Conservation (phyloP, 2,888 invertebrate genomes). For the Aproaerema taeniolella region DNA sequence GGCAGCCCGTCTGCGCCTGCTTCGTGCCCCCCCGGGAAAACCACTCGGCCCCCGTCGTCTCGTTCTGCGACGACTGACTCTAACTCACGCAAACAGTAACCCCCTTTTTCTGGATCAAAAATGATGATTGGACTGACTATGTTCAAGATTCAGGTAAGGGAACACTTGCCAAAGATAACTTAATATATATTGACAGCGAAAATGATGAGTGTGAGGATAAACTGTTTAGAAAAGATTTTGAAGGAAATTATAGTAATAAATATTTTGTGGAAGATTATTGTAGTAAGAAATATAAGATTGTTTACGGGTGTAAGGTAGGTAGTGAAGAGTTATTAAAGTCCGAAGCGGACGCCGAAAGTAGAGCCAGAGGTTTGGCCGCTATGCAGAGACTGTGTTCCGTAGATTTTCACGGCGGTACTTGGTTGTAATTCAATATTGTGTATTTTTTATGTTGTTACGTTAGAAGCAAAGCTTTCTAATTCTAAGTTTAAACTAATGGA, state of each 20-base stretch:
- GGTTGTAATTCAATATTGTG: constrained; percentile 18
- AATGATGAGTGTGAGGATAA: neutral
- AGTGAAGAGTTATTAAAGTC: constrained; percentile 18
- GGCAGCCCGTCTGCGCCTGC: constrained; percentile 63
- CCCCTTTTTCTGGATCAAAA: constrained; percentile 30
- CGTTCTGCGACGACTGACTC: constrained; percentile 76
- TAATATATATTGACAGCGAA: neutral
- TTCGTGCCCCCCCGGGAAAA: constrained; percentile 64
- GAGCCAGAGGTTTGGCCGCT: constrained; percentile 44
- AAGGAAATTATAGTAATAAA: too few species aligned
- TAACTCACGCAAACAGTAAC: constrained; percentile 37
- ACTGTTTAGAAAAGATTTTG: too few species aligned
- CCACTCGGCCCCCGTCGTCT: constrained; percentile 79
- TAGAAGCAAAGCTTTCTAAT: too few species aligned
- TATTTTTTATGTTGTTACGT: too few species aligned
- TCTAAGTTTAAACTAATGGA: too few species aligned
- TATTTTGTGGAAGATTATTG: constrained; percentile 17
- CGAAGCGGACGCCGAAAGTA: constrained; percentile 33
- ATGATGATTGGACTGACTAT: constrained; percentile 14
- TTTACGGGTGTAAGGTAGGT: constrained; percentile 24
- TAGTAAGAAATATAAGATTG: constrained; percentile 18
- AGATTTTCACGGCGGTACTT: constrained; percentile 35
- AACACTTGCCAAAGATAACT: too few species aligned
- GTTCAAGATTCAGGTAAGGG: too few species aligned
- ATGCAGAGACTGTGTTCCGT: constrained; percentile 41